phyloP scores from a whole-genome alignment of 2,113 vertebrate species.

The Gnathonemus longibarbis region DNA sequence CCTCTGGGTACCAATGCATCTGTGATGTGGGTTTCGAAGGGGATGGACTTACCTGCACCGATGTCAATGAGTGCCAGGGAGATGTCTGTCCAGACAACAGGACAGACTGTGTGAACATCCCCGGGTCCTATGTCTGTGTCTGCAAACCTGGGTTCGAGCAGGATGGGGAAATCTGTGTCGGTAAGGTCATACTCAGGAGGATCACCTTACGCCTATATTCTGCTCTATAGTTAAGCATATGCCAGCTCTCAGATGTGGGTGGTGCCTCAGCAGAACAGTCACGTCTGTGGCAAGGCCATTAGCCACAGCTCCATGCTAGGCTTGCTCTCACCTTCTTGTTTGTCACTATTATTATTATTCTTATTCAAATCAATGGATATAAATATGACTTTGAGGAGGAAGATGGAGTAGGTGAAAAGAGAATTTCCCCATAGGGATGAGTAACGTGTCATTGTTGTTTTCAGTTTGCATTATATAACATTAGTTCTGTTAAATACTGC shows the following conservation, averaged over 20 bases:
- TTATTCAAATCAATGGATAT: too few relatives aligned
- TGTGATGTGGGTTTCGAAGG: constrained; percentile 66
- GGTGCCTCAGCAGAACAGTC: not conserved
- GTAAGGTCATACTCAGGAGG: constrained; percentile 42
- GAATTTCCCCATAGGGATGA: not conserved
- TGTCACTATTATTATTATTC: too few relatives aligned
- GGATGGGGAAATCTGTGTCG: constrained; percentile 49
- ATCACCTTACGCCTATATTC: not conserved
- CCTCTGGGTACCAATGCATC: constrained; percentile 58
- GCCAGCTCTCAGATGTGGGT: not conserved
- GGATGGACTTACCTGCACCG: constrained; percentile 55
- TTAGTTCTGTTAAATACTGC: not conserved
- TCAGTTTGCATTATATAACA: not conserved
- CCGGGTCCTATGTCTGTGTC: constrained; percentile 60
- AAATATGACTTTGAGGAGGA: not conserved
- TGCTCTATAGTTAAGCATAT: not conserved
- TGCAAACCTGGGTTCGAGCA: constrained; percentile 60
- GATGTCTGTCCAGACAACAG: constrained; percentile 58
- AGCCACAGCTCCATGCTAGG: not conserved
- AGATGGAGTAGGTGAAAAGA: not conserved
- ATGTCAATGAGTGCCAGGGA: constrained; percentile 62
- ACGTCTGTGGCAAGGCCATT: not conserved
- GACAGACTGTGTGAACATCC: constrained; percentile 58
- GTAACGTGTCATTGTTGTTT: not conserved
- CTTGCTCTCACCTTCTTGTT: too few relatives aligned